Percentiles rank a stretch among this genome's conserved stretches.
Conservation (phyloP, 2,113 vertebrate genomes). For the Rhea americana region DNA sequence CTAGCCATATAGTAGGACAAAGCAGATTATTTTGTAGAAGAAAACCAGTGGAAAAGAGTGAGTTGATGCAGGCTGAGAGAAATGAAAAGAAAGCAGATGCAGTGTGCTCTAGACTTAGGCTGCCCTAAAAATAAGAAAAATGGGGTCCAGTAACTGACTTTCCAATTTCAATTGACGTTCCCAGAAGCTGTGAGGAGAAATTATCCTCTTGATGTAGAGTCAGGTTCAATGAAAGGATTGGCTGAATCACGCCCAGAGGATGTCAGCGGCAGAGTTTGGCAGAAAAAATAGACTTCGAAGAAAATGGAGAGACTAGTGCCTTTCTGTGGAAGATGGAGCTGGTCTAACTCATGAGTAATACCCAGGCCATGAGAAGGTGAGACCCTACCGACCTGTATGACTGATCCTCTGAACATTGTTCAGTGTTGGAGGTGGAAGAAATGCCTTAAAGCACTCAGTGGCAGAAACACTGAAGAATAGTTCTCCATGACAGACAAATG, state of each 20-base stretch:
- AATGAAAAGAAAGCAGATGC: not conserved
- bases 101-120: not conserved
- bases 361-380: not conserved
- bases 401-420: not conserved
- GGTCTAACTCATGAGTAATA: not conserved
- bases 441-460: not conserved
- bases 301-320: not conserved
- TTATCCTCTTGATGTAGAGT: not conserved
- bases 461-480: not conserved
- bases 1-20: not conserved
- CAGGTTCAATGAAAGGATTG: constrained; percentile 18
- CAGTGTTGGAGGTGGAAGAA: not conserved
- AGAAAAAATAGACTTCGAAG: not conserved
- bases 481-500: not conserved
- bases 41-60: not conserved
- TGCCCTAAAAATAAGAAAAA: not conserved
- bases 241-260: not conserved
- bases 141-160: not conserved
- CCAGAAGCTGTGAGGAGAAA: not conserved
- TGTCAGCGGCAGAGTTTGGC: not conserved
- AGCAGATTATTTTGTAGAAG: not conserved
- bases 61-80: not conserved
- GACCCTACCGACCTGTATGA: not conserved
- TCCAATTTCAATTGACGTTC: not conserved
- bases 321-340: not conserved